phyloP scores from a whole-genome alignment of 2,888 invertebrate species.

The Apodemia zela region DNA sequence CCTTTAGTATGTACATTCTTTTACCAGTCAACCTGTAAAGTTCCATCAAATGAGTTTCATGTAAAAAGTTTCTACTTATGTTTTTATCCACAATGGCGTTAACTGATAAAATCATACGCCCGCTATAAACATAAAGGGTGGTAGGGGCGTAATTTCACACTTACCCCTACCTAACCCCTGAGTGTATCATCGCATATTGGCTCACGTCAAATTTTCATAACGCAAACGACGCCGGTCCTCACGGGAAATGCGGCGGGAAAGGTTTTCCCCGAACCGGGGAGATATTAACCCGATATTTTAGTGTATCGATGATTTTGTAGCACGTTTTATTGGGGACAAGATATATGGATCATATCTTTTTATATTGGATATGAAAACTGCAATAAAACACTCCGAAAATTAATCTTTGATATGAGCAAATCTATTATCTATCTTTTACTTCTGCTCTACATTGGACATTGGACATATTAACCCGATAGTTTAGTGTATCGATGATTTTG shows the following conservation, averaged over 20 bases:
- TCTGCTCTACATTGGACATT: too few relatives aligned
- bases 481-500: constrained; percentile 66
- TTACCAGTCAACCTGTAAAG: too few relatives aligned
- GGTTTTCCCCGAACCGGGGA: constrained; percentile 24
- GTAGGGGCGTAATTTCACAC: constrained; percentile 38
- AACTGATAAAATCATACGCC: constrained; percentile 17
- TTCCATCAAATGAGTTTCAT: neutral
- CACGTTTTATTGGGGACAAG: constrained; percentile 24
- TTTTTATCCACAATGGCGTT: neutral
- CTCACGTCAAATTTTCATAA: constrained; percentile 64
- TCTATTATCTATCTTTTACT: too few relatives aligned
- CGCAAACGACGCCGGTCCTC: constrained; percentile 41
- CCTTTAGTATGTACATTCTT: too few relatives aligned
- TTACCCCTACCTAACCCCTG: constrained; percentile 8
- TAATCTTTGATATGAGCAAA: constrained; percentile 10
- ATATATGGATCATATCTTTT: constrained; percentile 20
- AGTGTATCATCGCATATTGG: constrained; percentile 67
- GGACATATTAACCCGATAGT: constrained; percentile 31
- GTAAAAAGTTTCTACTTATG: constrained; percentile 2
- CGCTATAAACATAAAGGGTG: constrained; percentile 32
- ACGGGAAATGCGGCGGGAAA: constrained; percentile 58
- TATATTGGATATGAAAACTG: constrained; percentile 10
- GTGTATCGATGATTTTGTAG: constrained; percentile 63
- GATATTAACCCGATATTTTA: constrained; percentile 39
- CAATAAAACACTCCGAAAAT: constrained; percentile 5